These are phyloP conservation scores for Allygus modestus DNA, from an alignment of 2,888 invertebrate genomes.

Conservation along the genomic window DNA sequence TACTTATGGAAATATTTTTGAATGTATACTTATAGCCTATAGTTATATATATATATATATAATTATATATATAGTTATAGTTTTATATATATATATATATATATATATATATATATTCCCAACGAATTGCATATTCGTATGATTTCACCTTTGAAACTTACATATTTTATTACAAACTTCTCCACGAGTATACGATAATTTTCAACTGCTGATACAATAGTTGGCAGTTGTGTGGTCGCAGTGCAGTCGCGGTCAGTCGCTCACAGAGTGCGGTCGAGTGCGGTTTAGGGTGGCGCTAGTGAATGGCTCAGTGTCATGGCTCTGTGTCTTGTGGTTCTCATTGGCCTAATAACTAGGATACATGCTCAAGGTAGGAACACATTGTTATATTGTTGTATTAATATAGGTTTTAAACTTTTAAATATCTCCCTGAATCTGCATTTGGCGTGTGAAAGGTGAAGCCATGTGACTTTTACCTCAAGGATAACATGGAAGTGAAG, in stretches of 20 bases:
- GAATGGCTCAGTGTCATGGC: slow-evolving; percentile 42
- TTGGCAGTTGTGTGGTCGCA: background rate
- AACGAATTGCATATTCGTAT: no score
- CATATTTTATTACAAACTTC: background rate
- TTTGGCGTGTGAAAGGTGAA: background rate
- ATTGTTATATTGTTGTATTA: background rate
- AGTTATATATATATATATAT: no score
- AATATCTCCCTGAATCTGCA: background rate
- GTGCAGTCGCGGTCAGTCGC: slow-evolving; percentile 26
- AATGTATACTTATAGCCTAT: no score
- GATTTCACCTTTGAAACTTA: no score
- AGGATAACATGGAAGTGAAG: slow-evolving; percentile 5
- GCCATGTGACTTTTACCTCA: slow-evolving; percentile 25
- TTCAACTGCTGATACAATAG: background rate
- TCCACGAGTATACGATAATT: background rate
- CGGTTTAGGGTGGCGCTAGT: slow-evolving; percentile 1
- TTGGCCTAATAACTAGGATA: slow-evolving; percentile 29
- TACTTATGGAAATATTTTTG: no score
- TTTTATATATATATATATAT: no score
- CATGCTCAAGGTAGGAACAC: slow-evolving; percentile 7
- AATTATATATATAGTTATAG: no score
- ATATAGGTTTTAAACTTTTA: background rate
- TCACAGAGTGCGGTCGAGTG: slow-evolving; percentile 35
- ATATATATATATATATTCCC: no score
- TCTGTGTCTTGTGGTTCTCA: slow-evolving; percentile 12